phyloP scores from a whole-genome alignment of 2,113 vertebrate species.

The Eretmochelys imbricata region DNA sequence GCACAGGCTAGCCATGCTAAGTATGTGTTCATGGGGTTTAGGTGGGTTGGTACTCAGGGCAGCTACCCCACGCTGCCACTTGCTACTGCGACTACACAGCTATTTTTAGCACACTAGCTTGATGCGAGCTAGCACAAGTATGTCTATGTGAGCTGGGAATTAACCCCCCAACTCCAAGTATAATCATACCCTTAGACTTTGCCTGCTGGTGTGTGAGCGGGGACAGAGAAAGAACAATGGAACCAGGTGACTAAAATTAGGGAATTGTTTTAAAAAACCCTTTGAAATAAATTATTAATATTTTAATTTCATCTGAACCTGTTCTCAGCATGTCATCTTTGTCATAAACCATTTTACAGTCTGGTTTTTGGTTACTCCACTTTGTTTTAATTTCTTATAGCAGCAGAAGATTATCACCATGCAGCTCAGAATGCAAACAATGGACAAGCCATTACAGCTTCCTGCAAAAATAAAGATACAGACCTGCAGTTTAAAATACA shows the following conservation, averaged over 20 bases:
- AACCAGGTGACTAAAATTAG: neutral
- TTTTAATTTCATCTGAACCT: neutral
- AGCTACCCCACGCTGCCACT: neutral
- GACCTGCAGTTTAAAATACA: neutral
- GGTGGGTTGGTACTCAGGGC: neutral
- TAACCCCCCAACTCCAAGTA: neutral
- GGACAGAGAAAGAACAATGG: neutral
- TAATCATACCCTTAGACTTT: neutral
- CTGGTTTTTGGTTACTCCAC: neutral
- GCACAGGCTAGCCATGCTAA: neutral
- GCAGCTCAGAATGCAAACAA: constrained; percentile 8
- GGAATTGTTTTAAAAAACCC: neutral
- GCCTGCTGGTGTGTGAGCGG: neutral
- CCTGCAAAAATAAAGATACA: neutral
- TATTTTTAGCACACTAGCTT: neutral
- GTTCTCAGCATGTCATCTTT: neutral
- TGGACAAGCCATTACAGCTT: neutral
- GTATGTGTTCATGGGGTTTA: neutral
- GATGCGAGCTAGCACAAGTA: neutral
- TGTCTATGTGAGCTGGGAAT: neutral
- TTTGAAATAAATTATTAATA: neutral
- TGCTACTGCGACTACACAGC: neutral
- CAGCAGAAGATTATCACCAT: neutral
- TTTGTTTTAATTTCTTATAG: constrained; percentile 47
- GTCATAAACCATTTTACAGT: neutral